These are phyloP conservation scores for Orbicella faveolata DNA, from an alignment of 64 coral and sea anemone species.

Conservation along the genomic window DNA sequence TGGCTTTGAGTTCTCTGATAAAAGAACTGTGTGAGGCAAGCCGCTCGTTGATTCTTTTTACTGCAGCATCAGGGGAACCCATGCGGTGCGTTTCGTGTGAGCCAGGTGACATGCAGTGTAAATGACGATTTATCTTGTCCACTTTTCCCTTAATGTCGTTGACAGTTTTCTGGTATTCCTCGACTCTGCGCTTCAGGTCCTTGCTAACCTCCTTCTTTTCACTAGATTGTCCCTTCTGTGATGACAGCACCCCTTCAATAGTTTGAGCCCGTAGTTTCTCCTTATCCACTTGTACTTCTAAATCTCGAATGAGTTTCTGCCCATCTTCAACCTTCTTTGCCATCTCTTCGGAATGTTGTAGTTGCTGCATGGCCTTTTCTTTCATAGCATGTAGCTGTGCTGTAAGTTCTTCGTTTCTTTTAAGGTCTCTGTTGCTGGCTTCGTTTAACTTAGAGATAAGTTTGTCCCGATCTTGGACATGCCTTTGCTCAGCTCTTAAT, in stretches of 20 bases:
- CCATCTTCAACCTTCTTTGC: conserved; percentile 81
- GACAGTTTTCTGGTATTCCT: conserved; percentile 81
- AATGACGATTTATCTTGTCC: conserved; percentile 81
- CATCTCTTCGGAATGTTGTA: conserved; percentile 76
- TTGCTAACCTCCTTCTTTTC: conserved; percentile 73
- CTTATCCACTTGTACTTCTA: conserved; percentile 81
- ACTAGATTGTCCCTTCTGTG: conserved; percentile 66
- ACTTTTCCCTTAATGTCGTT: conserved; percentile 83
- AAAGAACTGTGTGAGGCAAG: conserved; percentile 55
- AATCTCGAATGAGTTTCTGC: conserved; percentile 81
- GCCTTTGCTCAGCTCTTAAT: conserved; percentile 42
- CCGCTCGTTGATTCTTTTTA: conserved; percentile 60
- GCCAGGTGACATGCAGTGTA: conserved; percentile 73
- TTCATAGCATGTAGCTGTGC: conserved; percentile 53
- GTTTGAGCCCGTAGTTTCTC: conserved; percentile 71
- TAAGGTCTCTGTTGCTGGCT: conserved; percentile 25
- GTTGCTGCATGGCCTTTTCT: conserved; percentile 61
- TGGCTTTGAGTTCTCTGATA: conserved; percentile 75
- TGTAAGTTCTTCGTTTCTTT: conserved; percentile 48
- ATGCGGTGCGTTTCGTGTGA: conserved; percentile 36
- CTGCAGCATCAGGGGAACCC: conserved; percentile 9
- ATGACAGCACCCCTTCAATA: conserved; percentile 69
- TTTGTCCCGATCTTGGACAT: conserved; percentile 32
- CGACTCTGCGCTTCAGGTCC: conserved; percentile 86
- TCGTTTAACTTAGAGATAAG: conserved; percentile 45